Conservation (phyloP, 2,797 vertebrate species). For the Diplodus sargus region DNA sequence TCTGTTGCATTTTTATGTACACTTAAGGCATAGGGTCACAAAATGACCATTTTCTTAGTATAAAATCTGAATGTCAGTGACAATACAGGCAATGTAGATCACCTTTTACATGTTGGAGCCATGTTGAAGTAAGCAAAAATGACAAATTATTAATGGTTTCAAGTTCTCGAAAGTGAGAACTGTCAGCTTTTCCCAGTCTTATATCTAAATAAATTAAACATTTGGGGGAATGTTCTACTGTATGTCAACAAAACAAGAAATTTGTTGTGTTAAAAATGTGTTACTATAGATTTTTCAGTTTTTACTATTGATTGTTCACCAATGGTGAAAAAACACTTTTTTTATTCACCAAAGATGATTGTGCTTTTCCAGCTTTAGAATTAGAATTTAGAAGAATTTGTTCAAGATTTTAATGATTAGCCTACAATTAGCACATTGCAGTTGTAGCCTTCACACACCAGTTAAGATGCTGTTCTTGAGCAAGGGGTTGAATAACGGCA, state of each 20-base stretch:
- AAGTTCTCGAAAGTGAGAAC: background rate
- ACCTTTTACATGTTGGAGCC: background rate
- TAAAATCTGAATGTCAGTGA: background rate
- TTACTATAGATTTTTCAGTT: too few species aligned
- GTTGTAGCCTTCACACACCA: too few species aligned
- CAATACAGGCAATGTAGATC: background rate
- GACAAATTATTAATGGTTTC: background rate
- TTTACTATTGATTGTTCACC: background rate
- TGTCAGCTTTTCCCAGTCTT: background rate
- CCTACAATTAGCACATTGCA: too few species aligned
- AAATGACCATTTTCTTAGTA: background rate
- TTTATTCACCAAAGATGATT: background rate
- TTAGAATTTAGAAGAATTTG: too few species aligned
- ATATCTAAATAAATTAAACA: background rate
- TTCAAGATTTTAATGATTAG: too few species aligned
- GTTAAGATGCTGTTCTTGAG: too few species aligned
- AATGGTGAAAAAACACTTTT: background rate
- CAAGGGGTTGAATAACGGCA: too few species aligned
- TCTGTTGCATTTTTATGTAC: background rate
- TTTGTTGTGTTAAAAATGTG: too few species aligned
- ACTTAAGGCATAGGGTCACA: background rate
- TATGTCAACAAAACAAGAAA: background rate
- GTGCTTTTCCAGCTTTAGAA: background rate
- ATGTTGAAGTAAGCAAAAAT: background rate
- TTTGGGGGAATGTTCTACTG: too few species aligned